Percentiles rank a stretch among this genome's conserved stretches.
Conservation (phyloP, 2,113 vertebrate genomes). For the Pyrgilauda ruficollis region DNA sequence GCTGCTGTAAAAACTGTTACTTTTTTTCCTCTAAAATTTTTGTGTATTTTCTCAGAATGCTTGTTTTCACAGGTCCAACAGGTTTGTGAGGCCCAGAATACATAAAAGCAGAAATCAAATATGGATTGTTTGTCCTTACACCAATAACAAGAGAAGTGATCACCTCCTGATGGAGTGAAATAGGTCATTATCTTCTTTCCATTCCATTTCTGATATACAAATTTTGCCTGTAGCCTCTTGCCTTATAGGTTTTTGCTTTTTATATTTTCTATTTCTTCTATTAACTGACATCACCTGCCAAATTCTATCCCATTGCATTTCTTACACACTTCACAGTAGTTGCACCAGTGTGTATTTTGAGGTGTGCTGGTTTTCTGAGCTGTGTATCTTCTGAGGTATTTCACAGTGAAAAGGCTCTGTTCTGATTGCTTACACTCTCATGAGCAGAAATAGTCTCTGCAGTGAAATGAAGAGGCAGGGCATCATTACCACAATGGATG, state of each 20-base stretch:
- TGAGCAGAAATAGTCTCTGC: background rate
- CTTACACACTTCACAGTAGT: background rate
- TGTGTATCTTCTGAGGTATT: background rate
- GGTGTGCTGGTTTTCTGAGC: background rate
- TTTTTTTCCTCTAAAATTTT: background rate
- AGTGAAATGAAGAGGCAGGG: background rate
- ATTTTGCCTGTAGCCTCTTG: background rate
- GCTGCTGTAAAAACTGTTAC: background rate
- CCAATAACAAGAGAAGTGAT: background rate
- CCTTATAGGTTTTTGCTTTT: background rate
- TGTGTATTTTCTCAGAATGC: background rate
- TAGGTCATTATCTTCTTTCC: background rate
- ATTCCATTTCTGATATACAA: background rate
- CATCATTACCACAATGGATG: background rate
- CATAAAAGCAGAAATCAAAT: background rate
- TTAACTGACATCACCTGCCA: background rate
- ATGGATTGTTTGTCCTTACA: background rate
- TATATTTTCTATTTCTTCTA: background rate
- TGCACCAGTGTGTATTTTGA: background rate
- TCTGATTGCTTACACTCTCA: background rate
- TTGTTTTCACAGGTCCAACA: background rate
- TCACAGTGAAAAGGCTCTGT: background rate
- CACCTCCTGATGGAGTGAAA: background rate
- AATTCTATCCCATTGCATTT: background rate
- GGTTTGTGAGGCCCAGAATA: background rate